Base-by-base conservation (phyloP, 2,113 vertebrate genomes). In the Tyrannus savana region DNA sequence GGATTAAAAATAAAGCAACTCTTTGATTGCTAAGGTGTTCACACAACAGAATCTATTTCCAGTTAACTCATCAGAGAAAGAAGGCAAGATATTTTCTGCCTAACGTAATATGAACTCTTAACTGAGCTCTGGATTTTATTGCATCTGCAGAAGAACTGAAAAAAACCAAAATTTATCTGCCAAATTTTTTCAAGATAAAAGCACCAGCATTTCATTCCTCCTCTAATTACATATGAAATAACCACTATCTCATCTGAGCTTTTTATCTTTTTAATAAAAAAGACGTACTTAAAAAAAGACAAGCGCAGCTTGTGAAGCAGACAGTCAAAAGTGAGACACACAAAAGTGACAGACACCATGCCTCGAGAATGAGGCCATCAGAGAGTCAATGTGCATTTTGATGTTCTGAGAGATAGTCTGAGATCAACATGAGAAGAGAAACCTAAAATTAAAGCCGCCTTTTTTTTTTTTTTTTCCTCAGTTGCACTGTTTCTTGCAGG, bases 251-350 rank as follows among this genome's bases (percentile, higher is more conserved):
- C 80, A 91, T 95, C 81, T 87, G 49, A 74, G 46, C 15, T 62
- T 93, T 88, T 93, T 14, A 88, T 85, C 90, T 91, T 85, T 87
- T 93, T 95, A 85, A 93, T 95, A 77, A 96, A 91, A 82, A 85
- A 69, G 63, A 9, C 24, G 69, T 91, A 47, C 33, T 90, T 95
- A 24, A 73, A 46, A 81, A 59, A 27, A 71, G 39, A 68, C 23
- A 89, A 76, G 33, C 16, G 50, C 31, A 67, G 31, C 16, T 79
- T 59, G 42, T 19, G 58, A 85, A 93, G 55, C 17, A 15, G 24
- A 27, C 2, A 10, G 30, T 73, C 59, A 42, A 58, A 91, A 79
- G 7, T 25, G 58, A 76, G 41, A 41, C 4, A 2, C 74, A 74
- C 31, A 35, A 41, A 77, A 44, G 4, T 28, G 52, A 13, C 5